Conservation (phyloP, 2,113 vertebrate species). For the Passer montanus region DNA sequence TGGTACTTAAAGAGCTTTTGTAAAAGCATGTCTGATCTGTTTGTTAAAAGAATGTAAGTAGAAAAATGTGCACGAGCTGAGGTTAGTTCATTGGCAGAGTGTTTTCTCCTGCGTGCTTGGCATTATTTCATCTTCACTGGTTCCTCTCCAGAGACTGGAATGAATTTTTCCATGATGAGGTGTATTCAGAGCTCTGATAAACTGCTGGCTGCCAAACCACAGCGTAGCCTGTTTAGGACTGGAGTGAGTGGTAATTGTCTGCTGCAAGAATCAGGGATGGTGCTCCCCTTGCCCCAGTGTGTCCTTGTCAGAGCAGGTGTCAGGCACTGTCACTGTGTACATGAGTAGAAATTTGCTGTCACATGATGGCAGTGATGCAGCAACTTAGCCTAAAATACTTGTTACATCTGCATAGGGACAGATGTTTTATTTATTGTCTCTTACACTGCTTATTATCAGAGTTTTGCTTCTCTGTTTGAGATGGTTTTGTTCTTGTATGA, state of each 20-base stretch:
- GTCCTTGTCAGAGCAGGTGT: neutral
- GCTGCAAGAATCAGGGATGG: neutral
- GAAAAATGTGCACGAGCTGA: neutral
- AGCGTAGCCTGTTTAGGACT: rapidly evolving
- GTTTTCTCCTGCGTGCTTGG: neutral
- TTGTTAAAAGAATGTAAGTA: neutral
- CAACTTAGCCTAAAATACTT: neutral
- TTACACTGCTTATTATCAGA: neutral
- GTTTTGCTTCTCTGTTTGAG: neutral
- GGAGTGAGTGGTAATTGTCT: neutral
- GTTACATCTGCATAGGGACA: neutral
- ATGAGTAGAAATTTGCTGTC: neutral
- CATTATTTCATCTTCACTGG: neutral
- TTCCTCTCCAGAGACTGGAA: neutral
- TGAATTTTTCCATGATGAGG: neutral
- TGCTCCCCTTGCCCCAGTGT: neutral
- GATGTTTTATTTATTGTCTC: neutral
- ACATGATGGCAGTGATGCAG: neutral
- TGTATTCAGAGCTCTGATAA: neutral
- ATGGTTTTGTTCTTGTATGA: neutral
- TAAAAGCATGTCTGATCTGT: neutral
- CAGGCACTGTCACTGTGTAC: neutral
- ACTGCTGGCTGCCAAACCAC: neutral
- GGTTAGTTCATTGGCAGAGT: neutral
- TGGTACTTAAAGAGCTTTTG: neutral